Percentiles rank a stretch among this genome's conserved stretches.
These are phyloP conservation scores for Dilophus febrilis DNA, from an alignment of 2,888 invertebrate genomes.

Conservation along the genomic window DNA sequence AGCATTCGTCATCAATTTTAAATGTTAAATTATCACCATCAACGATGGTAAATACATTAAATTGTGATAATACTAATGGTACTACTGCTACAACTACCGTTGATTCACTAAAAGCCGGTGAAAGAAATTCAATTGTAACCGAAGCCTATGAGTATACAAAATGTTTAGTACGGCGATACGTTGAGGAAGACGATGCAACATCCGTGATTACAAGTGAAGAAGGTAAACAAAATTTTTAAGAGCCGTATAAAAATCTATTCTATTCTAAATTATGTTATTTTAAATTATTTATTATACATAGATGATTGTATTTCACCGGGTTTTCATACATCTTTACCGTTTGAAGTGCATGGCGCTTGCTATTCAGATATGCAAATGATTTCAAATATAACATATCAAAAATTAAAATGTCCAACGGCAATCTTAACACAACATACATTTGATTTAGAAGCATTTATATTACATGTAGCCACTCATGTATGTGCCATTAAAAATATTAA, in stretches of 20 bases:
- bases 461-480: conserved; percentile 28
- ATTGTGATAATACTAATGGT: conserved; percentile 1
- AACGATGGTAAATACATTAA: conserved; percentile 2
- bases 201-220: conserved; percentile 31
- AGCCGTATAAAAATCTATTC: too few relatives aligned
- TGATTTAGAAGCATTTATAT: conserved; percentile 29
- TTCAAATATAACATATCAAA: conserved; percentile 27
- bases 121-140: background rate
- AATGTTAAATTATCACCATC: background rate
- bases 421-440: conserved; percentile 29
- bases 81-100: background rate
- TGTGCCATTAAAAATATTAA: conserved; percentile 29
- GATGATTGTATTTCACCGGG: conserved; percentile 31
- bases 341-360: conserved; percentile 30
- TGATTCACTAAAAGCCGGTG: background rate
- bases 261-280: too few relatives aligned
- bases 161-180: conserved; percentile 24
- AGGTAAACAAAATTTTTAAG: too few relatives aligned
- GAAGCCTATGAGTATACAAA: background rate
- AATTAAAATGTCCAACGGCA: conserved; percentile 25
- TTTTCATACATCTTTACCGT: conserved; percentile 28
- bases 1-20: background rate
- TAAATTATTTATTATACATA: conserved; percentile 8
- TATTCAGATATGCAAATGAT: conserved; percentile 32
- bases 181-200: conserved; percentile 30